These are phyloP conservation scores for Saccostrea echinata DNA, from an alignment of 1,140 invertebrate genomes.

Conservation along the genomic window DNA sequence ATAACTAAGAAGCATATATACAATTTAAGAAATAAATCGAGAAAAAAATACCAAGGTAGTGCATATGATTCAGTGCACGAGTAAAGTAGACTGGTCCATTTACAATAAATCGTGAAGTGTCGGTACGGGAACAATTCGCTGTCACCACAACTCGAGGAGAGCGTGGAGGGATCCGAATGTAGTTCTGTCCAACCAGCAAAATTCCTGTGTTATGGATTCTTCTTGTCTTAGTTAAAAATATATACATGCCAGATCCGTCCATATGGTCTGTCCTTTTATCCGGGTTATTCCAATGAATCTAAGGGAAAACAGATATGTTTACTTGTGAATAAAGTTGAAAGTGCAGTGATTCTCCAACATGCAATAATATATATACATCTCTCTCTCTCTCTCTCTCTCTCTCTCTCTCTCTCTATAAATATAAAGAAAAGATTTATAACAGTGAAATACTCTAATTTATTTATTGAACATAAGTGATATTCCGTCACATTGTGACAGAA, in stretches of 20 bases:
- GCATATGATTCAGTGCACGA: constrained; percentile 65
- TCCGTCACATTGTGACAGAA: too few species aligned
- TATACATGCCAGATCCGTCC: constrained; percentile 64
- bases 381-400: too few species aligned
- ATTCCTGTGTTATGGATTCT: constrained; percentile 53
- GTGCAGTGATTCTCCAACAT: too few species aligned
- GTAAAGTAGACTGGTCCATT: constrained; percentile 58
- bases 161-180: constrained; percentile 61
- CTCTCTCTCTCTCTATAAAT: too few species aligned
- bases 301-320: not conserved
- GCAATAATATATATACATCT: too few species aligned
- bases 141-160: constrained; percentile 37
- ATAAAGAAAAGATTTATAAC: too few species aligned
- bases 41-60: constrained; percentile 63
- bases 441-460: too few species aligned
- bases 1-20: too few species aligned
- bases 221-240: constrained; percentile 57
- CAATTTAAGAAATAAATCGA: too few species aligned
- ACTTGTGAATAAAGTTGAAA: too few species aligned
- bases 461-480: too few species aligned
- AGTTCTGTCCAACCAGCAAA: constrained; percentile 61
- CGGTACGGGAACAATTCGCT: constrained; percentile 53
- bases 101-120: constrained; percentile 51
- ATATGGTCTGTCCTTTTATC: constrained; percentile 39
- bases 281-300: constrained; percentile 70